Base-by-base conservation (phyloP, 2,113 vertebrate species). In the Crotophaga sulcirostris region DNA sequence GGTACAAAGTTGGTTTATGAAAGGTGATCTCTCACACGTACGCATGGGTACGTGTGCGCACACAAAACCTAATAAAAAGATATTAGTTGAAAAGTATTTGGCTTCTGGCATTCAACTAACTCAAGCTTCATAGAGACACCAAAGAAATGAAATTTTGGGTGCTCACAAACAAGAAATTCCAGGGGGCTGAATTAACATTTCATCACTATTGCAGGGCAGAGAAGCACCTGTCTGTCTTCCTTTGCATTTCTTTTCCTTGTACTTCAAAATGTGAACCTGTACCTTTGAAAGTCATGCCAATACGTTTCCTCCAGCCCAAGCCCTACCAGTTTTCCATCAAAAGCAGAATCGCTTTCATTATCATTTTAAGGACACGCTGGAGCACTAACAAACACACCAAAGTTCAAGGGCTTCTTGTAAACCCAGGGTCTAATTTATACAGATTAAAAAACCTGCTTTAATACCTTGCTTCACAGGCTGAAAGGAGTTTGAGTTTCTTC, bases 111-210 rank as follows among this genome's bases (percentile, higher is more conserved):
- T 82, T 88, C 87, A 75, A 63, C 87, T 90, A 86, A 76, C 93
- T 78, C 73, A 7, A 90, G 92, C 77, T 88, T 96, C 96, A 34
- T 84, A 94, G 88, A 97, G 92, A 95, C 93, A 96, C 90, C 85
- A 42, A 93, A 96, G 94, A 96, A 96, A 96, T 89, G 90, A 95
- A 91, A 97, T 92, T 92, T 90, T 16, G 49, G 93, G 66, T 87
- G 93, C 85, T 75, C 83, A 95, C 93, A 94, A 95, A 96, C 88
- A 96, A 96, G 93, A 64, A 93, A 95, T 93, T 97, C 96, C 93
- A 92, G 79, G 62, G 94, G 94, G 92, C 90, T 82, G 92, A 89
- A 94, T 96, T 90, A 91, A 20, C 19, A 85, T 88, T 94, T 96
- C 92, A 76, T 81, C 12, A 3, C 60, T 34, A 1, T 87, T 86